Evolutionary conservation across 2,113 vertebrate genomes (phyloP).

Genomic region (Sprattus sprattus): DNA sequence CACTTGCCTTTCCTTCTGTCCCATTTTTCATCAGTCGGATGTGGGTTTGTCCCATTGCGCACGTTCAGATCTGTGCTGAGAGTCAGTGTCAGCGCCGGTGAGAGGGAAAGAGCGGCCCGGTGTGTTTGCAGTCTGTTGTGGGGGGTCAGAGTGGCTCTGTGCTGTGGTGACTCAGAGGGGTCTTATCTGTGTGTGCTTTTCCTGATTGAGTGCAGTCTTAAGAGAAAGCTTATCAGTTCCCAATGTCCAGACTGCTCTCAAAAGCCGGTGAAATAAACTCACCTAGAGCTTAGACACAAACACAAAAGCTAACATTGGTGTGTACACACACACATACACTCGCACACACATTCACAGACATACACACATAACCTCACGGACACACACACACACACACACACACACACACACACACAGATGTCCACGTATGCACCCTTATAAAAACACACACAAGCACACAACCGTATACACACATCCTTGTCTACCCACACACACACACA

Average conservation of each 20-base stretch:
- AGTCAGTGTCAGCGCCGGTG: background rate
- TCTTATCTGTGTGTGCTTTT: slow-evolving; percentile 1
- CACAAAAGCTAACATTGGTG: background rate
- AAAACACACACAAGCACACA: background rate
- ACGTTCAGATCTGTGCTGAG: background rate
- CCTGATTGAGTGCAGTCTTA: background rate
- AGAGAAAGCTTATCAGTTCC: background rate
- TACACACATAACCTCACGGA: no score
- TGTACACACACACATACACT: background rate
- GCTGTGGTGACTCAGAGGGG: background rate
- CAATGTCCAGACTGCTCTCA: background rate
- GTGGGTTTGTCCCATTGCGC: background rate
- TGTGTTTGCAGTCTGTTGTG: background rate
- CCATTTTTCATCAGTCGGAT: background rate
- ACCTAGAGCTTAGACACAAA: background rate
- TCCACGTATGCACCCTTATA: no score
- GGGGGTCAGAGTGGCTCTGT: background rate
- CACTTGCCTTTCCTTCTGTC: background rate
- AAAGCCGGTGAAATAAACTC: background rate
- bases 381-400: background rate
- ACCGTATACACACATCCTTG: background rate
- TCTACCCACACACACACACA: background rate
- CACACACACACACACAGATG: slow-evolving; percentile 1
- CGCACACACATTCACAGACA: no score
- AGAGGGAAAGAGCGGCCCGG: background rate